These are phyloP conservation scores for Drosophila takahashii DNA, from an alignment of 1,140 invertebrate species.

Conservation along the genomic window DNA sequence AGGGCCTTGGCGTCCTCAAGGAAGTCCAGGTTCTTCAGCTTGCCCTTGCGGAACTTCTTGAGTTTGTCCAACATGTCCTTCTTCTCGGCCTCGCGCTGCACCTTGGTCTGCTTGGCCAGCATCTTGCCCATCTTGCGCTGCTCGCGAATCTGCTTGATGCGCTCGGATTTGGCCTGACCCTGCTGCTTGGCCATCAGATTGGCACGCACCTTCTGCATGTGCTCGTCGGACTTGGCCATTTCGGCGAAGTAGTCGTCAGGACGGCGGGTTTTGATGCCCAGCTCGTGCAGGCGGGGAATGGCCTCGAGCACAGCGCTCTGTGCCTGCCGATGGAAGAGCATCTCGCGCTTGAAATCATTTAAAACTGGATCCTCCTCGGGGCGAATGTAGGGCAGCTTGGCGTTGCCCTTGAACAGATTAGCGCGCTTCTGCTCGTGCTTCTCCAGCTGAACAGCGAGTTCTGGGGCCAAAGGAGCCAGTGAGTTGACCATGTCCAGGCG, in stretches of 20 bases:
- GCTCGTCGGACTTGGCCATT: slow-evolving; percentile 98
- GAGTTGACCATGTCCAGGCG: slow-evolving; percentile 91
- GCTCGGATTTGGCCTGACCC: slow-evolving; percentile 93
- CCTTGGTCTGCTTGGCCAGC: slow-evolving; percentile 91
- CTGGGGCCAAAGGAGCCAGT: slow-evolving; percentile 92
- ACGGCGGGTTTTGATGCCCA: slow-evolving; percentile 91
- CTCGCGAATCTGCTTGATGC: slow-evolving; percentile 94
- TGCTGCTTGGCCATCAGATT: slow-evolving; percentile 94
- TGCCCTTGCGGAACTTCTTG: slow-evolving; percentile 94
- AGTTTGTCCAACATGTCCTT: slow-evolving; percentile 93
- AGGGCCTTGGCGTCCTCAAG: slow-evolving; percentile 89
- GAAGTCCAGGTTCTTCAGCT: slow-evolving; percentile 92
- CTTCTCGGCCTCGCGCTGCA: slow-evolving; percentile 91
- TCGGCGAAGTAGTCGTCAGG: slow-evolving; percentile 99
- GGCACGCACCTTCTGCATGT: slow-evolving; percentile 98
- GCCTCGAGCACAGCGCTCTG: slow-evolving; percentile 93
- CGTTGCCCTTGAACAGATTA: slow-evolving; percentile 89
- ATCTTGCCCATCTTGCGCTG: slow-evolving; percentile 96
- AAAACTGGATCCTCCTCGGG: slow-evolving; percentile 91
- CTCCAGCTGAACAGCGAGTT: slow-evolving; percentile 91
- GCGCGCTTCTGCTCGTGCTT: slow-evolving; percentile 89
- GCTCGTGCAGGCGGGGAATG: slow-evolving; percentile 90
- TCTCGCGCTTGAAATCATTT: slow-evolving; percentile 98
- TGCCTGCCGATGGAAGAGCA: slow-evolving; percentile 95
- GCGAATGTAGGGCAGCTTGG: slow-evolving; percentile 88